Base-by-base conservation (phyloP, 2,113 vertebrate genomes). In the Phyllopteryx taeniolatus region DNA sequence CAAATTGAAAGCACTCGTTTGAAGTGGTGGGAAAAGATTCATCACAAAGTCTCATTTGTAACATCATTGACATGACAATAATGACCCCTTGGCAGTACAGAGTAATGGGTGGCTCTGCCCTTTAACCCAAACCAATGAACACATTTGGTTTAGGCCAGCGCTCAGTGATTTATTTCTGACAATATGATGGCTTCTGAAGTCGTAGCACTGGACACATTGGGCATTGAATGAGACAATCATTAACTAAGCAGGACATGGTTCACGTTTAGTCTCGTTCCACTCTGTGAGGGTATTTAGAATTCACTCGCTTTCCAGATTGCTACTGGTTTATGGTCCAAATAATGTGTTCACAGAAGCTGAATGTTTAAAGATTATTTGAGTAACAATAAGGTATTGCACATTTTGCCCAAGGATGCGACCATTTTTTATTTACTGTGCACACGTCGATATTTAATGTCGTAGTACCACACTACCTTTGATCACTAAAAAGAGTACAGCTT, bases 41-140 rank as follows among this genome's bases (percentile, higher is more conserved):
- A 91, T 91, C 89, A 88, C 88, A 88, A 87, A 91, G 87, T 91
- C 87, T 87, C 89, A 91, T 91, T 91, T 90, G 87, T 91, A 91
- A 87, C 87, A 77, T 85, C 85, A 85, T 72, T 91, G 91, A 91
- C 90, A 90, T 59, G 62, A 76, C 85, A 80, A 89, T 90, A 90
- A 89, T 91, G 89, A 90, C 88, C 86, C 76, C 83, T 91, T 88
- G 89, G 86, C 87, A 86, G 83, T 87, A 81, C 81, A 81, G 86
- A 91, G 85, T 91, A 91, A 92, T 91, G 91, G 84, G 86, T 86
- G 86, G 78, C 81, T 86, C 77, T 89, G 86, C 84, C 90, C 91
- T 91, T 86, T 90, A 74, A 89, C 90, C 90, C 78, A 43, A 9
- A 20, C 88, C 78, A 91, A 90, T 83, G 89, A 87, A 90, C 89